Conservation (phyloP, 2,113 vertebrate genomes). For the Chionis minor region DNA sequence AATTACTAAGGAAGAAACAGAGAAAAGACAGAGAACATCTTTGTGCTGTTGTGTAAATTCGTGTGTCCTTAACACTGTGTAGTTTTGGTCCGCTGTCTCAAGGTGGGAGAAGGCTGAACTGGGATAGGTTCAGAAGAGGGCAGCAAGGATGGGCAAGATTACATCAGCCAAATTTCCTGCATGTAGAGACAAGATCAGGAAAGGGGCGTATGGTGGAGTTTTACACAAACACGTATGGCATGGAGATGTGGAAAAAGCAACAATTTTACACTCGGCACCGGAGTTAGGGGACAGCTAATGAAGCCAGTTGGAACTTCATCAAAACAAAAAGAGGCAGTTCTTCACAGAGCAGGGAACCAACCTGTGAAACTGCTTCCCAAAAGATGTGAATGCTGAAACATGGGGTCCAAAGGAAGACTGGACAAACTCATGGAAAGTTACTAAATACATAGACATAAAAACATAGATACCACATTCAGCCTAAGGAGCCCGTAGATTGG, state of each 20-base stretch:
- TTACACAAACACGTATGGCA: neutral
- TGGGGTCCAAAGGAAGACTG: neutral
- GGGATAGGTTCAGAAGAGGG: neutral
- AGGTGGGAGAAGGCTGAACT: neutral
- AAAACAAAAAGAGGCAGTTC: neutral
- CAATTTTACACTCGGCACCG: neutral
- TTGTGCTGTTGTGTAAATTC: neutral
- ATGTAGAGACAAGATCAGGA: neutral
- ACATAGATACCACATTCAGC: neutral
- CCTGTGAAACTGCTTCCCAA: neutral
- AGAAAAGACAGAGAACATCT: neutral
- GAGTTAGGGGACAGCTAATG: neutral
- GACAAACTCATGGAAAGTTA: neutral
- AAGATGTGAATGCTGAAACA: neutral
- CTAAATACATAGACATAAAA: neutral
- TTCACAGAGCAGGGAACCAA: neutral
- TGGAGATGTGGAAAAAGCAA: neutral
- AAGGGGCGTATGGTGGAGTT: neutral
- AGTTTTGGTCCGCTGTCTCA: neutral
- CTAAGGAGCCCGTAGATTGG: neutral
- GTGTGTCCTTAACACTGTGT: neutral
- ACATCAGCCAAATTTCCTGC: neutral
- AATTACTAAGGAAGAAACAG: neutral
- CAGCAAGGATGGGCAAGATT: neutral
- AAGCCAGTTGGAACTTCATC: neutral